Evolutionary conservation across 2,888 invertebrate species (phyloP).

Genomic region (Cylindroiulus punctatus): DNA sequence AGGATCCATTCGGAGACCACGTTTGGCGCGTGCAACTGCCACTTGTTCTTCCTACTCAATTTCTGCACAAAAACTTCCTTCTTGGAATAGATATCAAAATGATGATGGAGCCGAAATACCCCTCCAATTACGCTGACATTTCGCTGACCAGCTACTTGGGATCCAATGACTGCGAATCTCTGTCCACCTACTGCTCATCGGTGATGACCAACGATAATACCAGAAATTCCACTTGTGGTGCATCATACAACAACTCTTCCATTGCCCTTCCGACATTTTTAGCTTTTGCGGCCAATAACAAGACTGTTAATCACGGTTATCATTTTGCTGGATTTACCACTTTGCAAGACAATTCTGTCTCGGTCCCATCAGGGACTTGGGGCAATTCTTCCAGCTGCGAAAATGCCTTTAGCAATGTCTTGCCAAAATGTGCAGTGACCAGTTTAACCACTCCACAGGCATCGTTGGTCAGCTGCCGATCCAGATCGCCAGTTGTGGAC

Average conservation of each 20-base stretch:
- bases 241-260: not conserved
- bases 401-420: not conserved
- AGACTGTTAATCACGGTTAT: conserved; percentile 8
- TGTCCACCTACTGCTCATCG: conserved; percentile 1
- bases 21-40: conserved; percentile 9
- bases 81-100: not conserved
- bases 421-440: not conserved
- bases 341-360: not conserved
- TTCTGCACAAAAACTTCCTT: not conserved
- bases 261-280: not conserved
- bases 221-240: not conserved
- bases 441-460: not conserved
- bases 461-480: not conserved
- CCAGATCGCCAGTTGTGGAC: not conserved
- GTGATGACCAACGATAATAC: not conserved
- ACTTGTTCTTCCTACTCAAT: conserved; percentile 1
- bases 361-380: not conserved
- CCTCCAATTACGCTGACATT: not conserved
- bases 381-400: not conserved
- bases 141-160: not conserved
- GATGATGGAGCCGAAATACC: not conserved
- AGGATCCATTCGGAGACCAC: not conserved
- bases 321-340: not conserved
- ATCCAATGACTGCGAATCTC: not conserved
- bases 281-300: not conserved